A percentile compares a stretch with the other conserved stretches of the same genome.
Conservation (phyloP, 2,113 vertebrate genomes). For the Crocuta crocuta region DNA sequence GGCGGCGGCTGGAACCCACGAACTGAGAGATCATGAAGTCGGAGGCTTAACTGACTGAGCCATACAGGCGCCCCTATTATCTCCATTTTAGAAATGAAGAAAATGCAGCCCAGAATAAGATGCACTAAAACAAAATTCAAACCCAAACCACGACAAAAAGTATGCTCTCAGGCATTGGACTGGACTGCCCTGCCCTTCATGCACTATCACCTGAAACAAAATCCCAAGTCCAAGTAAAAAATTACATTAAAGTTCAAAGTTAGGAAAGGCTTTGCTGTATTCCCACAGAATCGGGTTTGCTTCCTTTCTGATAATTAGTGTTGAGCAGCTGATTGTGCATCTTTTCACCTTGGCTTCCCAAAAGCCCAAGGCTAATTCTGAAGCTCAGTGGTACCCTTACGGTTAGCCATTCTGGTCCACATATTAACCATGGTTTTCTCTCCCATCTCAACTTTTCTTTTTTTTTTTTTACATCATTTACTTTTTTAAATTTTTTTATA, state of each 20-base stretch:
- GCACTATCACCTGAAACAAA: conserved; percentile 11
- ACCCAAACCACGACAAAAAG: neutral
- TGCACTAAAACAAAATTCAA: conserved; percentile 52
- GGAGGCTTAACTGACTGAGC: too few relatives aligned
- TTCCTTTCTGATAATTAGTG: conserved; percentile 40
- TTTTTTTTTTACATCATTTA: neutral
- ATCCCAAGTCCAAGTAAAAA: conserved; percentile 33
- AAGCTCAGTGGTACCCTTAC: neutral
- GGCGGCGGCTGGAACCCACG: too few relatives aligned
- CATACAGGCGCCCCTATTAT: neutral
- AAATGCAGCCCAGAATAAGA: neutral
- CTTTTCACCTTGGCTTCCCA: conserved; percentile 38
- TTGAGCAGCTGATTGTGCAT: neutral
- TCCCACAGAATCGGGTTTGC: neutral
- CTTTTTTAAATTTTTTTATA: too few relatives aligned
- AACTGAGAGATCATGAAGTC: too few relatives aligned
- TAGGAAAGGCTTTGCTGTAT: neutral
- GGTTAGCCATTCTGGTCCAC: neutral
- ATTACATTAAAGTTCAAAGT: neutral
- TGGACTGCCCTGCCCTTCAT: neutral
- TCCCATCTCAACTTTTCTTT: neutral
- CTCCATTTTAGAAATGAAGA: conserved; percentile 38
- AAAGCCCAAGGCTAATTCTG: conserved; percentile 14
- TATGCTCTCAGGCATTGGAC: neutral
- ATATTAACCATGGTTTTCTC: neutral